phyloP scores from a whole-genome alignment of 2,888 invertebrate genomes.

The Euzetes globulus region DNA sequence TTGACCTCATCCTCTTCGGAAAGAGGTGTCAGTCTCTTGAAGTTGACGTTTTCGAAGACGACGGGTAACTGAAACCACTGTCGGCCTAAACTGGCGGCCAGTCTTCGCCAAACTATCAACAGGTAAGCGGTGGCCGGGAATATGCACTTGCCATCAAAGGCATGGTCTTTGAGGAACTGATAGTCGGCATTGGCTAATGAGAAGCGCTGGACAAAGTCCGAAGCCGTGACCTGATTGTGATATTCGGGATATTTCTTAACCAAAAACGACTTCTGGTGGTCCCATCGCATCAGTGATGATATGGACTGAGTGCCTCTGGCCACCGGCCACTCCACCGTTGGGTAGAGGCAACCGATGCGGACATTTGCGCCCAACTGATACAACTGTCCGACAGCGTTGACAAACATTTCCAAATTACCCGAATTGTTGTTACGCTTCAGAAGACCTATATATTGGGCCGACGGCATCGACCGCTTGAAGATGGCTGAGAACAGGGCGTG shows the following conservation, averaged over 20 bases:
- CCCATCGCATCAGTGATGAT: slow-evolving; percentile 24
- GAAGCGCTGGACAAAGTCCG: slow-evolving; percentile 21
- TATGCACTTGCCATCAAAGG: slow-evolving; percentile 52
- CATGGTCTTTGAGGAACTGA: slow-evolving; percentile 55
- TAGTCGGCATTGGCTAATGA: slow-evolving; percentile 22
- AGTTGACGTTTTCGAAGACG: slow-evolving; percentile 30
- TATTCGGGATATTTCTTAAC: slow-evolving; percentile 31
- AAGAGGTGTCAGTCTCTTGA: slow-evolving; percentile 21
- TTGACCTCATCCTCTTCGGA: slow-evolving; percentile 25
- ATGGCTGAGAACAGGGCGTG: slow-evolving; percentile 89
- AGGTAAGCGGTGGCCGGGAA: slow-evolving; percentile 53
- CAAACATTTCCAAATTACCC: slow-evolving; percentile 28
- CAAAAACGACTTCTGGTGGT: slow-evolving; percentile 38
- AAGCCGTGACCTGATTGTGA: slow-evolving; percentile 26
- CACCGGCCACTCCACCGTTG: slow-evolving; percentile 64
- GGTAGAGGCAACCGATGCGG: slow-evolving; percentile 24
- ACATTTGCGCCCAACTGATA: slow-evolving; percentile 33
- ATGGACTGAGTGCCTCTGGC: slow-evolving; percentile 62
- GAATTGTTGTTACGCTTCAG: slow-evolving; percentile 28
- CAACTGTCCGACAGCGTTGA: slow-evolving; percentile 31
- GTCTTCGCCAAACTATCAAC: slow-evolving; percentile 71
- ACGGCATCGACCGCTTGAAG: slow-evolving; percentile 59
- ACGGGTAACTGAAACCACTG: slow-evolving; percentile 10
- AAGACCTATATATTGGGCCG: slow-evolving; percentile 21
- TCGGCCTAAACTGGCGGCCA: slow-evolving; percentile 46